Conservation (phyloP, 2,797 vertebrate genomes). For the Nothura maculosa region DNA sequence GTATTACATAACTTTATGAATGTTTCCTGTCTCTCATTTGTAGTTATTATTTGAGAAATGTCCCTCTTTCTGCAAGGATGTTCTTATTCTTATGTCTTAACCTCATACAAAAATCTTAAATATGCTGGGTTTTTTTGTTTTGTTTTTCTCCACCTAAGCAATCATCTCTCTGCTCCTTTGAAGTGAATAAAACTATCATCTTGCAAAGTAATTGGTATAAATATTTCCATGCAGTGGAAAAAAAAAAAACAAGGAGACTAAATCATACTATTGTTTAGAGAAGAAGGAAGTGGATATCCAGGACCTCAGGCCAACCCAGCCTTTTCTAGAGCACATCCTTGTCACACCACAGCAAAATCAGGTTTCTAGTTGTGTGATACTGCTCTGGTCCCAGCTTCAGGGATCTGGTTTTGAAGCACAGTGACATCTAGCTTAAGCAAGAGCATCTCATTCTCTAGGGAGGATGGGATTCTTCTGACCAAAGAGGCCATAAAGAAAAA, state of each 20-base stretch:
- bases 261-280: neutral
- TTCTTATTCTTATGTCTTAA: neutral
- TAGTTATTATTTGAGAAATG: neutral
- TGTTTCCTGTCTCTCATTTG: neutral
- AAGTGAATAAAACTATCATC: neutral
- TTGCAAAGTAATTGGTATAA: neutral
- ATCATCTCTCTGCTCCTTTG: neutral
- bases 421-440: neutral
- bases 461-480: neutral
- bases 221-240: neutral
- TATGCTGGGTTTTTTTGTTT: neutral
- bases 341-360: neutral
- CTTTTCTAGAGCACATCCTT: neutral
- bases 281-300: neutral
- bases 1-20: neutral
- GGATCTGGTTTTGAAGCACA: rapidly evolving
- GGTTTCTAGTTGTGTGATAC: neutral
- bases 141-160: neutral
- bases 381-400: neutral
- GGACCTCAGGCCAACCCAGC: neutral
- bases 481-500: neutral
- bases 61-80: neutral
- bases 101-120: neutral
- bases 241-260: neutral
- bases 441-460: neutral